Evolutionary conservation across 2,888 invertebrate species (phyloP), one percentile per base, ranked within the genome.

Genomic region (Folsomia manolachei): DNA sequence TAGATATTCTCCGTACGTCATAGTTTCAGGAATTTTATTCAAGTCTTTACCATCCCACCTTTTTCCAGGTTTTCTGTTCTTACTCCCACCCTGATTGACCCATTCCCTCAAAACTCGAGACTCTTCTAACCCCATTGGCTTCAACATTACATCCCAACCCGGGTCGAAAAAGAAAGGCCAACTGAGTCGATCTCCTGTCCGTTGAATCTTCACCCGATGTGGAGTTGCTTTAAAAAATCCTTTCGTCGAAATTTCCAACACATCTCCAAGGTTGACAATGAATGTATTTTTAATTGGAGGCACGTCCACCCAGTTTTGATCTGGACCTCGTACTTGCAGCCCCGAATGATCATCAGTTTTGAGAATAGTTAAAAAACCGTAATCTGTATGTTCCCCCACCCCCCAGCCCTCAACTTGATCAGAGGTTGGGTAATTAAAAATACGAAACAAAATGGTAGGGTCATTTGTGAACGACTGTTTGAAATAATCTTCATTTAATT

Each of bases 161-260:
- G 77, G 77, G 26, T 77, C 77, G 52, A 77, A 77, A 61, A 77
- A 77, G 23, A 73, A 77, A 14, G 77, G 77, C 63, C 73, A 77
- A 11, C 71, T 71, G 0, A 77, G 27, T 19, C 77, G 64, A 52
- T 74, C 71, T 27, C 61, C 68, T 14, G 52, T 51, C 27, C 27
- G 18, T 1, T 67, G 71, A 14, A 70, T 60, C 23, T 65, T 61
- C 14, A 77, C 77, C 1, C 77, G 70, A 71, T 77, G 77, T 14
- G 77, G 77, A 2, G 75, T 77, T 7, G 77, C 73, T 14, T 65
- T 56, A 19, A 71, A 71, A 1, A 77, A 39, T 11, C 77, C 77
- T 1, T 70, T 70, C 2, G 75, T 77, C 27, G 73, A 60, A 56
- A 71, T 52, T 51, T 78, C 78, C 24, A 77, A 53, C 63, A 73